A percentile compares a stretch with the other conserved stretches of the same genome.
These are phyloP conservation scores for Sander lucioperca DNA, from an alignment of 2,113 vertebrate species.

Conservation along the genomic window DNA sequence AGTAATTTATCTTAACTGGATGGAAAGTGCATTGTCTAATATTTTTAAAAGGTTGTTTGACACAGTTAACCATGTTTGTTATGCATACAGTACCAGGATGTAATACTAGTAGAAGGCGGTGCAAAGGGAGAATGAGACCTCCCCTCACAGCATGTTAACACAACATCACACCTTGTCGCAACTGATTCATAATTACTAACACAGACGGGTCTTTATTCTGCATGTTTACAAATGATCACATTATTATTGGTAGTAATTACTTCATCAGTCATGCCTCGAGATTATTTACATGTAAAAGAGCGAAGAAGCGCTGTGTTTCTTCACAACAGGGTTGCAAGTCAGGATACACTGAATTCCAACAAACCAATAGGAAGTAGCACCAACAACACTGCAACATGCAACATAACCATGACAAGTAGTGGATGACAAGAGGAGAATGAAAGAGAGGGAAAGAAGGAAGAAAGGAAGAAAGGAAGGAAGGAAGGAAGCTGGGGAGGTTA, in stretches of 20 bases:
- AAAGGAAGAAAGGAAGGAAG: constrained; percentile 8
- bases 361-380: neutral
- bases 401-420: constrained; percentile 25
- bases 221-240: constrained; percentile 29
- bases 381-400: neutral
- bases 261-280: neutral
- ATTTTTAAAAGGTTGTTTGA: constrained; percentile 21
- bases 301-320: neutral
- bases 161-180: constrained; percentile 45
- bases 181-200: constrained; percentile 21
- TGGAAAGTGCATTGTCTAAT: neutral
- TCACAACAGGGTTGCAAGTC: neutral
- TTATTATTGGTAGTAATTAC: constrained; percentile 9
- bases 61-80: constrained; percentile 14
- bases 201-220: neutral
- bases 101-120: constrained; percentile 26
- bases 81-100: constrained; percentile 32
- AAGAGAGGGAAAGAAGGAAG: neutral
- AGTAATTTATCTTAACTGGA: neutral
- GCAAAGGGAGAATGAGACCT: constrained; percentile 43
- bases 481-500: constrained; percentile 14
- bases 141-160: constrained; percentile 11
- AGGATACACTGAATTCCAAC: neutral
- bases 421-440: constrained; percentile 29
- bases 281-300: neutral